phyloP scores from a whole-genome alignment of 2,888 invertebrate genomes.

The Drosophila barbarae region DNA sequence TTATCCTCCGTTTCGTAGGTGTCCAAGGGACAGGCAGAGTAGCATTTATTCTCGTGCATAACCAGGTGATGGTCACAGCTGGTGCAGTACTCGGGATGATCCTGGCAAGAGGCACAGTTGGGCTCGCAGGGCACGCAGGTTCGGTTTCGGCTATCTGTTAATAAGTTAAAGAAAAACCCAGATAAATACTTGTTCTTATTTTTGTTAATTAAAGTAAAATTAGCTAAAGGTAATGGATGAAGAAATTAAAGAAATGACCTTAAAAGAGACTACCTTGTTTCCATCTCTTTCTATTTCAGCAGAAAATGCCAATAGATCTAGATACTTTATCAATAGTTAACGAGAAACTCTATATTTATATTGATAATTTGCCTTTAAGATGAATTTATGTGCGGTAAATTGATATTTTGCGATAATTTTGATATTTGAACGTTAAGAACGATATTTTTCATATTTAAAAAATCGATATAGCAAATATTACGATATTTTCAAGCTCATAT shows the following conservation, averaged over 20 bases:
- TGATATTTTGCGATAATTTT: no score
- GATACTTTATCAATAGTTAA: no score
- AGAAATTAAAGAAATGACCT: neutral
- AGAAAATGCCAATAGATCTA: neutral
- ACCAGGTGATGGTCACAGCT: slow-evolving; percentile 94
- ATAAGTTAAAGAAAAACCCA: neutral
- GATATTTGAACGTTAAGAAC: neutral
- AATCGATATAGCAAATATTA: neutral
- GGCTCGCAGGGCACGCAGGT: slow-evolving; percentile 92
- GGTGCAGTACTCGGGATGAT: slow-evolving; percentile 89
- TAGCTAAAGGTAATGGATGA: fast-evolving
- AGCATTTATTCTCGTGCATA: slow-evolving; percentile 89
- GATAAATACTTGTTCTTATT: no score
- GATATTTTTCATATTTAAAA: no score
- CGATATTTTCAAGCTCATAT: neutral
- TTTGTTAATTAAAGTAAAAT: no score
- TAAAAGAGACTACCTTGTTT: no score
- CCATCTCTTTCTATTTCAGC: slow-evolving; percentile 3
- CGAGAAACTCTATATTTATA: no score
- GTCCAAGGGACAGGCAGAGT: slow-evolving; percentile 89
- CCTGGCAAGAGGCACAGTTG: slow-evolving; percentile 92
- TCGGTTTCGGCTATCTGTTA: slow-evolving; percentile 84
- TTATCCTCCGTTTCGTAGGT: slow-evolving; percentile 93
- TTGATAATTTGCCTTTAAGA: no score
- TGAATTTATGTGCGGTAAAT: no score